Evolutionary conservation across 2,113 vertebrate genomes (phyloP), one percentile per base, ranked within the genome.

Genomic region (Trochalopteron elliotii): DNA sequence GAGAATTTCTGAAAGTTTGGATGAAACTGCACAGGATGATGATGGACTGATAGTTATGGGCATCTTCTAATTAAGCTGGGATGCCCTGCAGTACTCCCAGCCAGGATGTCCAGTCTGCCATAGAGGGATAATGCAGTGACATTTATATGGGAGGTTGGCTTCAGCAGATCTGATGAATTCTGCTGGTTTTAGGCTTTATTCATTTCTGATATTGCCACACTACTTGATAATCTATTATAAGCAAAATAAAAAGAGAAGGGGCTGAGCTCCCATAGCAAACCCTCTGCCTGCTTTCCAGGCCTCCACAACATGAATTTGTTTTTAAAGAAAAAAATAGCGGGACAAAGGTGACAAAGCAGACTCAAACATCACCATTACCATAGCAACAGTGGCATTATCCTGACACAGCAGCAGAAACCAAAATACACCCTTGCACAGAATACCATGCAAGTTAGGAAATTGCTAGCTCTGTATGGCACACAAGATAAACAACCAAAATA

Each of bases 331-430:
- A 83, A 93, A 60, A 75, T 24, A 76, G 92, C 94, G 96, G 96
- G 95, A 97, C 97, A 98, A 97, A 98, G 97, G 97, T 98, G 98
- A 98, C 96, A 95, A 98, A 97, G 96, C 97, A 94, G 87, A 96
- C 93, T 97, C 97, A 97, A 97, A 97, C 96, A 97, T 97, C 63
- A 20, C 96, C 84, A 97, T 98, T 93, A 64, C 98, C 97, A 98
- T 98, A 94, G 98, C 97, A 98, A 98, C 98, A 89, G 85, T 93
- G 96, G 97, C 97, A 96, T 87, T 94, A 94, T 96, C 93, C 96
- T 98, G 97, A 98, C 97, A 98, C 94, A 98, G 95, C 89, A 92
- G 89, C 97, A 93, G 92, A 95, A 92, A 94, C 96, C 95, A 94
- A 98, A 97, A 97, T 93, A 96, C 15, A 96, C 59, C 92, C 80